Conservation (phyloP, 1,140 invertebrate species). For the Bombus balteatus region DNA sequence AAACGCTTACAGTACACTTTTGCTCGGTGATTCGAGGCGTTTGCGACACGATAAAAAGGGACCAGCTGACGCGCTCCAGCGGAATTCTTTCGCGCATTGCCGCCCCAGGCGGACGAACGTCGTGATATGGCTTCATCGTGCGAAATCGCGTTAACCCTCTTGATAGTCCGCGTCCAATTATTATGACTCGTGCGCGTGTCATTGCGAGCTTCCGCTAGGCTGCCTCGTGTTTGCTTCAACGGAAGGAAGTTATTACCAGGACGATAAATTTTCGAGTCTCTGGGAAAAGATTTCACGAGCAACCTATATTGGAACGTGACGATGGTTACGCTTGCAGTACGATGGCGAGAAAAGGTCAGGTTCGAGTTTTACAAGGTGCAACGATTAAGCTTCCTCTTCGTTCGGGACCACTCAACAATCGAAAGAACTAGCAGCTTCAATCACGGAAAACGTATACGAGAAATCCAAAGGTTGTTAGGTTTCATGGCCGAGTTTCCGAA, state of each 20-base stretch:
- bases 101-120: neutral
- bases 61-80: neutral
- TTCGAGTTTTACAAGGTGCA: neutral
- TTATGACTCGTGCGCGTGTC: neutral
- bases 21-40: slow-evolving; percentile 24
- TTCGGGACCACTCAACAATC: neutral
- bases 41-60: neutral
- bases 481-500: neutral
- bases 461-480: slow-evolving; percentile 7
- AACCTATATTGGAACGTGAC: neutral
- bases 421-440: too few relatives aligned
- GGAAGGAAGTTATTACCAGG: neutral
- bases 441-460: neutral
- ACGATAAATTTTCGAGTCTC: neutral
- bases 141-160: slow-evolving; percentile 48
- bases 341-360: neutral
- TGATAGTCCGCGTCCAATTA: slow-evolving; percentile 8
- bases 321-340: neutral
- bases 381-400: neutral
- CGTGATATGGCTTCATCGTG: slow-evolving; percentile 17
- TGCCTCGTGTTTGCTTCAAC: neutral
- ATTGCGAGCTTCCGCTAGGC: neutral
- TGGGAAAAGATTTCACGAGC: neutral
- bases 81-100: slow-evolving; percentile 35
- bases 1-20: slow-evolving; percentile 59